Base-by-base conservation (phyloP, 2,113 vertebrate species). In the Mobula hypostoma region DNA sequence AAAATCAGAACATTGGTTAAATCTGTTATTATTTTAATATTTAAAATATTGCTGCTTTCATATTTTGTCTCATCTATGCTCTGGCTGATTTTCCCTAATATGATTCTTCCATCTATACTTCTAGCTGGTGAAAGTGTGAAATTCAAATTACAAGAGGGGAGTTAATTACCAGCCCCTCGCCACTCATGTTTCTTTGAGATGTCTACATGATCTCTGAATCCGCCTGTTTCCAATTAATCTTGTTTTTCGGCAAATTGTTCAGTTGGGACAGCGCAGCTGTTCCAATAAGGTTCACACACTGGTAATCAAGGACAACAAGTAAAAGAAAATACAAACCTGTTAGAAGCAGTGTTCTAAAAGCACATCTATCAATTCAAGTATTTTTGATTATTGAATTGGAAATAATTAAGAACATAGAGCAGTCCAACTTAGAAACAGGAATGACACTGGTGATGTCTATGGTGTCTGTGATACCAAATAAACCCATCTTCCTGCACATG, bases 101-200 rank as follows among this genome's bases (percentile, higher is more conserved):
- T 14, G 5, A 32, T 19, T 90, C 61, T 90, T 90, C 29, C 27
- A 63, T 90, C 14, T 90, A n/a, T 27, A n/a, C 56, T 56, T 66
- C n/a, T 2, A 79, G 32, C 77, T 17, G 11, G n/a, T 79, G 63
- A n/a, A 63, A 17, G 85, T 88, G 58, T 88, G 85, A 90, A 90
- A 90, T 90, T 66, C 85, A 61, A 90, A 90, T 90, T 66, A 90
- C 15, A 66, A 90, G 66, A 90, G 29, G 29, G n/a, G 61, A 90
- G n/a, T 66, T 68, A 90, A 66, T 90, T 90, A 32, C 29, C 17
- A 90, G 85, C 15, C 61, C 61, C 63, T 14, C 8, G 29, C 85
- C 61, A 90, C 85, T 90, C 61, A 19, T n/a, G 19, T 90, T 29
- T 66, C 85, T 90, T 90, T n/a, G 61, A 68, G 85, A 63, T 90